Evolutionary conservation across 1,140 invertebrate species (phyloP), one percentile per base, ranked within the genome.

Genomic region (Drosophila bocqueti): DNA sequence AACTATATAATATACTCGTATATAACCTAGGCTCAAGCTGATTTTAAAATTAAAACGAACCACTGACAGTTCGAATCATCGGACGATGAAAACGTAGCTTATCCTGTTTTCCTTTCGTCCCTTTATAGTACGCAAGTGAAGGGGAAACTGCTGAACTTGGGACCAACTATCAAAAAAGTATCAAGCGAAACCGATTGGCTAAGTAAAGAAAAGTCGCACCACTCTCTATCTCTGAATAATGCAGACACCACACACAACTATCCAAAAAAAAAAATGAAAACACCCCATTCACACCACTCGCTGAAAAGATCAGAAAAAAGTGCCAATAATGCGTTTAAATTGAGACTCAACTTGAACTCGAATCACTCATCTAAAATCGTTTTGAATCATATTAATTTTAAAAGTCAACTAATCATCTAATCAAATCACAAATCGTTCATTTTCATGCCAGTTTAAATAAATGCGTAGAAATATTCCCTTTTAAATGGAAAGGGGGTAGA

Each of bases 101-200:
- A 69, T 49, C 29, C 61, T 43, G 31, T 80, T 87, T 81, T 42
- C 71, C 55, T 86, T 59, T 55, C 43, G 68, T 83, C 81, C 62
- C 65, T 80, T 78, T 79, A 69, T 90, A 89, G 84, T 90, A 69
- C 84, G 84, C 85, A 89, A 89, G 74, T 89, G 84, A 89, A 84
- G 60, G 66, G 60, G 55, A 81, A 62, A 55, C 49, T 38, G 68
- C 49, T 75, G 59, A 75, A 66, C 76, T 83, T 78, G 81, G 84
- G 84, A 89, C 67, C 83, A 76, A 77, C 68, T 67, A 46, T 65
- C 26, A 26, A 65, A 57, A 52, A 34, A 34, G 45, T 61, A 73
- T 55, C 57, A 79, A 79, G 76, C 79, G 74, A 76, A 57, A 79
- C 58, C 65, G 75, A 86, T 86, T 86, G 83, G 85, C 84, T 89